These are phyloP conservation scores for Lasioglossum baleicum DNA, from an alignment of 1,140 invertebrate species.

Conservation along the genomic window DNA sequence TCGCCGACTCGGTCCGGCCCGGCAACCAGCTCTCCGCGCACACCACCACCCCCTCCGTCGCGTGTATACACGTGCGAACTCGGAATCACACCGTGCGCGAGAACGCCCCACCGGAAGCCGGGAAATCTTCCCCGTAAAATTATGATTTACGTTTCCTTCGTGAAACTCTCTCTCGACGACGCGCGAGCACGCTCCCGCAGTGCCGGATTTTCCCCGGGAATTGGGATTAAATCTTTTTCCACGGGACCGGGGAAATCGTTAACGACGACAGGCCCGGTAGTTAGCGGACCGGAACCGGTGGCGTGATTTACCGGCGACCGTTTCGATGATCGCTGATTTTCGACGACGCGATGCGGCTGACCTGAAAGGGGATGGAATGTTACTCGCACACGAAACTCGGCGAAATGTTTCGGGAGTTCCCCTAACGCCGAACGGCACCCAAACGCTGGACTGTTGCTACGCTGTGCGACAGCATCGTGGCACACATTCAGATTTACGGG, in stretches of 20 bases:
- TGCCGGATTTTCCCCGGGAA: neutral
- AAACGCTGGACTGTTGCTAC: no score
- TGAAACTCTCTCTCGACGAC: neutral
- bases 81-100: neutral
- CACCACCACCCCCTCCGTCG: no score
- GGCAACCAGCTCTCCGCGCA: no score
- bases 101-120: neutral
- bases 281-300: neutral
- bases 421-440: no score
- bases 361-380: no score
- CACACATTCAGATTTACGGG: no score
- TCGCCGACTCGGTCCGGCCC: neutral
- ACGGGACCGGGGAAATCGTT: neutral
- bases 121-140: conserved; percentile 14
- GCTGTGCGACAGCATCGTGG: no score
- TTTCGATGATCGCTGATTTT: neutral
- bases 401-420: neutral
- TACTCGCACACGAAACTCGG: no score
- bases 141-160: conserved; percentile 31
- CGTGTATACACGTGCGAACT: neutral
- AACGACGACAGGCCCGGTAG: neutral
- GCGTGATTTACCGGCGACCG: neutral
- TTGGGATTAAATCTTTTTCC: conserved; percentile 20
- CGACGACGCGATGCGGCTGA: neutral
- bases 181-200: no score